A percentile compares a stretch with the other conserved stretches of the same genome.
phyloP scores from a whole-genome alignment of 2,797 vertebrate genomes.

The Pangasius larnaudii region DNA sequence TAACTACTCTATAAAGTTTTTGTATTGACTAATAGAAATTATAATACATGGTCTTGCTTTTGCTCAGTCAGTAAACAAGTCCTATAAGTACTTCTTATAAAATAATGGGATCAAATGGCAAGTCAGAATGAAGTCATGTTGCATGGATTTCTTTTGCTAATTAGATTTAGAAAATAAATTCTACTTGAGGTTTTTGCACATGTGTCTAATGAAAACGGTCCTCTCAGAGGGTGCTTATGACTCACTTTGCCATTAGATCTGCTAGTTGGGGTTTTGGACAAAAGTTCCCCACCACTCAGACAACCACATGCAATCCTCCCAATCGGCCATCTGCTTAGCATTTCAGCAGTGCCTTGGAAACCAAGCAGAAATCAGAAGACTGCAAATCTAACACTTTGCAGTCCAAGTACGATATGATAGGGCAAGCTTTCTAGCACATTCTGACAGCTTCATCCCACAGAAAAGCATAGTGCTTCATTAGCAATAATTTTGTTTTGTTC shows the following conservation, averaged over 20 bases:
- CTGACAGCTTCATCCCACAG: slow-evolving; percentile 34
- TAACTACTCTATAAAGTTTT: slow-evolving; percentile 18
- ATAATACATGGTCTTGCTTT: slow-evolving; percentile 7
- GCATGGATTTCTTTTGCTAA: slow-evolving; percentile 41
- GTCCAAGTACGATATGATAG: slow-evolving; percentile 65
- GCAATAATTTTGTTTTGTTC: neutral
- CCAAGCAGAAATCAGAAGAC: slow-evolving; percentile 69
- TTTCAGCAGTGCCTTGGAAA: slow-evolving; percentile 69
- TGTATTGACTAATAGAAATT: slow-evolving; percentile 11
- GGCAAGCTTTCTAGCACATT: slow-evolving; percentile 71
- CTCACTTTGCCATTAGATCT: slow-evolving; percentile 80
- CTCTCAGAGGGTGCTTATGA: slow-evolving; percentile 74
- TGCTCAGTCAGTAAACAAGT: slow-evolving; percentile 20
- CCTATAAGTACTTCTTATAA: slow-evolving; percentile 31
- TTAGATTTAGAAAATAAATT: slow-evolving; percentile 53
- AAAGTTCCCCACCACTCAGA: slow-evolving; percentile 70
- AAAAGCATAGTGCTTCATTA: slow-evolving; percentile 33
- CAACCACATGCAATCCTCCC: slow-evolving; percentile 70
- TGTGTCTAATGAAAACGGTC: slow-evolving; percentile 71
- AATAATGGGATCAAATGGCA: slow-evolving; percentile 19
- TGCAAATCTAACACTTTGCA: slow-evolving; percentile 75
- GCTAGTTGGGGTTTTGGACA: slow-evolving; percentile 74
- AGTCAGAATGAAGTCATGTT: slow-evolving; percentile 44
- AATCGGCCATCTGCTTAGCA: slow-evolving; percentile 75
- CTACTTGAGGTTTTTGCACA: slow-evolving; percentile 60